Conservation (phyloP, 2,797 vertebrate genomes). For the Artibeus lituratus region DNA sequence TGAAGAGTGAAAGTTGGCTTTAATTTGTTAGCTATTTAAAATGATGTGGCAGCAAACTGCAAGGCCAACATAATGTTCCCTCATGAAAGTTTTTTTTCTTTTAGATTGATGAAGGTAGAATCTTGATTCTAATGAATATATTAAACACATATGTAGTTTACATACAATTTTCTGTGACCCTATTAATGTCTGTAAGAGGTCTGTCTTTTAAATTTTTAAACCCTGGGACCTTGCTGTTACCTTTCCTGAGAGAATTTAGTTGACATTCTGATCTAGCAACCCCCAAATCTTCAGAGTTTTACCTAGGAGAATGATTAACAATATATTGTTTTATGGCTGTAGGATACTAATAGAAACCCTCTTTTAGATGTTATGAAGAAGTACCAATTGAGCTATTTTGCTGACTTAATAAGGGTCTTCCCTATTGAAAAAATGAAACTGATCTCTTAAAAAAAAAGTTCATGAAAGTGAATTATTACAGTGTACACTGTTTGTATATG, state of each 20-base stretch:
- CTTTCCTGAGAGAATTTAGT: conserved; percentile 75
- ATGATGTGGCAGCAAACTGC: not conserved
- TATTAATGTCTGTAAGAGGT: conserved; percentile 17
- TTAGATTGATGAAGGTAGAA: not conserved
- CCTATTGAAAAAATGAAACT: conserved; percentile 21
- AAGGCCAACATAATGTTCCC: conserved; percentile 1
- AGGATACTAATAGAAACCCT: conserved; percentile 4
- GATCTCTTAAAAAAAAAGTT: not conserved
- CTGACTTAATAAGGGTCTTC: not conserved
- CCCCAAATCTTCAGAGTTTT: conserved; percentile 22
- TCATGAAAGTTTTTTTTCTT: not conserved
- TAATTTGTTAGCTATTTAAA: conserved; percentile 9
- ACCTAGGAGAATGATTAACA: not conserved
- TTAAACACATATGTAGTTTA: not conserved
- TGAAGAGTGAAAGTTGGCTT: conserved; percentile 17
- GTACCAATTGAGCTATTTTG: not conserved
- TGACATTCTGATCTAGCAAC: conserved; percentile 14
- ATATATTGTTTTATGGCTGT: not conserved
- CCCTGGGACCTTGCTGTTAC: conserved; percentile 80
- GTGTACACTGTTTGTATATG: not conserved
- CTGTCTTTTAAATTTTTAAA: not conserved
- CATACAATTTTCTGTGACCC: not conserved
- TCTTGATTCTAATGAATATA: not conserved
- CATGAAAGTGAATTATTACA: not conserved
- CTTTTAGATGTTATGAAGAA: conserved; percentile 7